Evolutionary conservation across 2,113 vertebrate species (phyloP).

Genomic region (Oncorhynchus masou): DNA sequence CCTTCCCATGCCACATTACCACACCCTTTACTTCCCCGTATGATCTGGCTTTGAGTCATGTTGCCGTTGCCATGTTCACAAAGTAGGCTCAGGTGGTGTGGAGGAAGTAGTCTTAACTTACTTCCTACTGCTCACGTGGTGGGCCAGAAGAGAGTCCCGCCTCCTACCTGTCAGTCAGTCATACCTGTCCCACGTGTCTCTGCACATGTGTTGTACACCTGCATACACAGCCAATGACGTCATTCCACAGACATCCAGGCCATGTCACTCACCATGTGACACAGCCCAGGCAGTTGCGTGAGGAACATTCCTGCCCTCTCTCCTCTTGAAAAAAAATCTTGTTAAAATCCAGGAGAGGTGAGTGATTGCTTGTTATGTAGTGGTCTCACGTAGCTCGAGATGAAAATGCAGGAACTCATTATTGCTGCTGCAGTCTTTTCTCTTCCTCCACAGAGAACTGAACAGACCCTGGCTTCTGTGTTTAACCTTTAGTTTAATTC

Average conservation of each 20-base stretch:
- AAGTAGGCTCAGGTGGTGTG: neutral
- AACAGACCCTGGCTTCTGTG: neutral
- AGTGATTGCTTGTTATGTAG: conserved; percentile 25
- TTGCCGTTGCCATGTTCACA: conserved; percentile 26
- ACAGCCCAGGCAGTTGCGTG: conserved; percentile 16
- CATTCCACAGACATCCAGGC: conserved; percentile 30
- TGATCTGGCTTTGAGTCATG: neutral
- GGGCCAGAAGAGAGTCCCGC: conserved; percentile 7
- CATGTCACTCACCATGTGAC: conserved; percentile 50
- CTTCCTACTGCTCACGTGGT: conserved; percentile 28
- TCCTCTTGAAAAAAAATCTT: neutral
- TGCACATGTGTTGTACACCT: conserved; percentile 25
- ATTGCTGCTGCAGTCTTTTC: neutral
- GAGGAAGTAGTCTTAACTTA: conserved; percentile 1
- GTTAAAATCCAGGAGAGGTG: neutral
- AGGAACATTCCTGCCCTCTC: conserved; percentile 49
- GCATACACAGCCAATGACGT: conserved; percentile 30
- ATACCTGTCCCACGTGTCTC: neutral
- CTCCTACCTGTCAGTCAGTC: conserved; percentile 43
- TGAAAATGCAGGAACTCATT: conserved; percentile 26
- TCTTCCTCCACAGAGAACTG: neutral
- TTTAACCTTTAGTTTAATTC: conserved; percentile 7
- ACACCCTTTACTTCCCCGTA: conserved; percentile 44
- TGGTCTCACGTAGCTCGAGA: conserved; percentile 4
- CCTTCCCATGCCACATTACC: neutral